These are phyloP conservation scores for Phymorhynchus buccinoides DNA, from an alignment of 1,140 invertebrate species.

Conservation along the genomic window DNA sequence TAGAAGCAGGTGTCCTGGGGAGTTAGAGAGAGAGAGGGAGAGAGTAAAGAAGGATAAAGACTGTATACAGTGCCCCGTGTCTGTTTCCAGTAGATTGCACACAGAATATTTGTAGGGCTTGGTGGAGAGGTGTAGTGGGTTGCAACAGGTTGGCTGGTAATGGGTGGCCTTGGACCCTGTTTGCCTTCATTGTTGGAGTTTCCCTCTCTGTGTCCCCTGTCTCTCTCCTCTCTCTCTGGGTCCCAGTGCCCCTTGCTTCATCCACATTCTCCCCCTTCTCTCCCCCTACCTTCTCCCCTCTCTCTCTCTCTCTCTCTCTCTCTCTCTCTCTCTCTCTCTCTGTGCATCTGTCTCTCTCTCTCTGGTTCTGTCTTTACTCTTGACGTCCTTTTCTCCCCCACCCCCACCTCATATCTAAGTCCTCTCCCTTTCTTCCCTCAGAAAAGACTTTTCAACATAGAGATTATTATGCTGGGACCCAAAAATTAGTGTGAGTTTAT, in stretches of 20 bases:
- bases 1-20: neutral
- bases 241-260: no score
- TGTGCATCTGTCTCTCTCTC: neutral
- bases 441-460: no score
- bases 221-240: neutral
- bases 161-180: neutral
- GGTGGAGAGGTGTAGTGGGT: no score
- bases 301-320: neutral
- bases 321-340: neutral
- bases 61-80: neutral
- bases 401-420: no score
- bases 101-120: neutral
- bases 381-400: neutral
- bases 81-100: neutral
- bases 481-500: no score
- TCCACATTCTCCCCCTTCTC: neutral
- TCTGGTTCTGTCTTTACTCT: neutral
- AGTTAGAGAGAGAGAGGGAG: slow-evolving; percentile 3
- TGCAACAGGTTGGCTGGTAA: neutral
- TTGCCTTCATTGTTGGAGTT: slow-evolving; percentile 23
- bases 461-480: no score
- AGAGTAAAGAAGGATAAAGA: neutral
- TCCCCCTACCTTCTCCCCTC: neutral
- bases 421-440: no score
- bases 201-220: neutral